Conservation (phyloP, 2,113 vertebrate species). For the Rhipidura dahli region DNA sequence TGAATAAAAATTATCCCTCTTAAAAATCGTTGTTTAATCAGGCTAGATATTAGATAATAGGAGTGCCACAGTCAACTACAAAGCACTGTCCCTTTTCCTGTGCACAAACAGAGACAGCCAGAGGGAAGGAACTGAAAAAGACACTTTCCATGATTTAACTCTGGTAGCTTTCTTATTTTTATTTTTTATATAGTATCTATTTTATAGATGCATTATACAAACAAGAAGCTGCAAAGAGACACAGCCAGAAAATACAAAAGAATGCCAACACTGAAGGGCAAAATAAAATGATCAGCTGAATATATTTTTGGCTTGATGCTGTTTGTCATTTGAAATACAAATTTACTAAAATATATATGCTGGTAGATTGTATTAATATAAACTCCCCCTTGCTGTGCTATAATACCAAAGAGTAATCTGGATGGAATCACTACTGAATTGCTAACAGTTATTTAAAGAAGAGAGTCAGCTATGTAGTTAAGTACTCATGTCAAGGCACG, state of each 20-base stretch:
- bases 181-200: neutral
- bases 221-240: neutral
- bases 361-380: neutral
- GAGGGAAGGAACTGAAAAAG: neutral
- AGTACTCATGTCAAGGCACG: neutral
- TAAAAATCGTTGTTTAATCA: neutral
- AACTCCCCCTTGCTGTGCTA: neutral
- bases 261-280: neutral
- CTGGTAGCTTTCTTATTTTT: neutral
- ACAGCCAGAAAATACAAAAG: neutral
- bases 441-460: slow-evolving; percentile 1
- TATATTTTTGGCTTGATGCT: neutral
- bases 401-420: neutral
- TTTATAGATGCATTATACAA: neutral
- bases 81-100: neutral
- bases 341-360: neutral
- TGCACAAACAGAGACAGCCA: neutral
- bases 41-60: neutral
- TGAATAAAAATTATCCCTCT: neutral
- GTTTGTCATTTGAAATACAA: neutral
- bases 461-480: neutral
- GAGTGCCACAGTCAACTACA: neutral
- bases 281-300: neutral
- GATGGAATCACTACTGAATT: neutral
- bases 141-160: neutral